Conservation (phyloP, 1,140 invertebrate species). For the Danaus plexippus region DNA sequence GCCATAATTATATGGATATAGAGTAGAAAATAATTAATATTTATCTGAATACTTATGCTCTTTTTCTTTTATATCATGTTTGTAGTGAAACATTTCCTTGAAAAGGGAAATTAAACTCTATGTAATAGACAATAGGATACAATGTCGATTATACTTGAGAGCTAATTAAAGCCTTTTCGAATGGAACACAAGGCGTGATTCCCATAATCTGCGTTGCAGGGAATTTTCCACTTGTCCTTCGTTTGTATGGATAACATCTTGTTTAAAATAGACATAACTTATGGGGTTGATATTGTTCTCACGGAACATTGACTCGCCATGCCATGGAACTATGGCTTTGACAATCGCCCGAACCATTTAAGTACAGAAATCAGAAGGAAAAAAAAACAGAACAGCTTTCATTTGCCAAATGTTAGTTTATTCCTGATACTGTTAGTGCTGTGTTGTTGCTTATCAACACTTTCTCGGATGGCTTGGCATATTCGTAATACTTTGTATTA, state of each 20-base stretch:
- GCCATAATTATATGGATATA: constrained; percentile 8
- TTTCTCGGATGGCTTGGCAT: no score
- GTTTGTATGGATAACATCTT: constrained; percentile 54
- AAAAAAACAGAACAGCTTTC: no score
- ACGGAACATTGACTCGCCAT: no score
- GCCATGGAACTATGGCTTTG: no score
- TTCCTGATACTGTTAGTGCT: no score
- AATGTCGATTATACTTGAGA: constrained; percentile 9
- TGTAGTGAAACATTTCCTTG: constrained; percentile 16
- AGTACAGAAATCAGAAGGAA: no score
- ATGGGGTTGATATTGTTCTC: no score
- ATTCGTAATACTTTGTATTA: no score
- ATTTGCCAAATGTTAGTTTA: no score
- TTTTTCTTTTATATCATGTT: constrained; percentile 16
- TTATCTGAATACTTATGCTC: no score
- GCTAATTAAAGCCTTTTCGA: constrained; percentile 21
- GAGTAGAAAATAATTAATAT: constrained; percentile 15
- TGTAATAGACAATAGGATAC: background rate
- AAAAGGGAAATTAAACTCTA: constrained; percentile 20
- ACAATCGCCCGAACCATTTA: no score
- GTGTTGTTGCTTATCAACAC: no score
- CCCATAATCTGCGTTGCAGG: constrained; percentile 59
- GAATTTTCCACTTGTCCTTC: constrained; percentile 64
- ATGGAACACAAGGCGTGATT: constrained; percentile 48
- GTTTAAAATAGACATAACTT: constrained; percentile 32